Evolutionary conservation across 2,797 vertebrate genomes (phyloP), one percentile per base, ranked within the genome.

Genomic region (Silurus aristotelis): DNA sequence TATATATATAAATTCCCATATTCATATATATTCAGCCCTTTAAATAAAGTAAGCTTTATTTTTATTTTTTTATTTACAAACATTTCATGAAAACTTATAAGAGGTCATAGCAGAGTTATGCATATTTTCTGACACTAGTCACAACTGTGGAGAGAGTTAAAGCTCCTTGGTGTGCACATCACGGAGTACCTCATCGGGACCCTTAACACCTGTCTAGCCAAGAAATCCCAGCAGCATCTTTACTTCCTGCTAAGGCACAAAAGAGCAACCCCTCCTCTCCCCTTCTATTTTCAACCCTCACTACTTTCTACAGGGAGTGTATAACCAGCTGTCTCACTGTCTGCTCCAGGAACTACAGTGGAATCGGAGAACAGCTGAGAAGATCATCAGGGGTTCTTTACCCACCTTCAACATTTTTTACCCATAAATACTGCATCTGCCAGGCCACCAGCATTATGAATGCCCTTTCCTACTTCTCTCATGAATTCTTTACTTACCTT

Each of bases 201-300:
- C 79, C n/a, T 67, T 67, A 81, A 55, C 63, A 81, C 63, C 81
- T 72, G 67, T 83, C 67, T 71, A 46, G 56, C 81, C 55, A 48
- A 83, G 19, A 72, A 73, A 48, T 63, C 70, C 31, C 56, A 46
- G 38, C 80, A 71, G 52, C 58, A 67, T 27, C n/a, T 64, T 66
- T 14, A 80, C n/a, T 67, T 81, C 25, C 63, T 80, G 46, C 79
- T 67, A n/a, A 67, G 79, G 63, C 63, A 27, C 46, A 80, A 80
- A 52, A 55, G 63, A 67, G 2, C 46, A 67, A 79, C 25, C 46
- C 25, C 48, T 52, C 48, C 48, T 52, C 48, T 27, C 8, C 38
- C 22, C 13, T 52, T 52, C 17, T 22, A 1, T 17, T 19, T 52
- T 78, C 56, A 19, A 78, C 56, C 20, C 20, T 78, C 76, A 61